These are phyloP conservation scores for Noturus placidus DNA, from an alignment of 2,113 vertebrate species.

Conservation along the genomic window DNA sequence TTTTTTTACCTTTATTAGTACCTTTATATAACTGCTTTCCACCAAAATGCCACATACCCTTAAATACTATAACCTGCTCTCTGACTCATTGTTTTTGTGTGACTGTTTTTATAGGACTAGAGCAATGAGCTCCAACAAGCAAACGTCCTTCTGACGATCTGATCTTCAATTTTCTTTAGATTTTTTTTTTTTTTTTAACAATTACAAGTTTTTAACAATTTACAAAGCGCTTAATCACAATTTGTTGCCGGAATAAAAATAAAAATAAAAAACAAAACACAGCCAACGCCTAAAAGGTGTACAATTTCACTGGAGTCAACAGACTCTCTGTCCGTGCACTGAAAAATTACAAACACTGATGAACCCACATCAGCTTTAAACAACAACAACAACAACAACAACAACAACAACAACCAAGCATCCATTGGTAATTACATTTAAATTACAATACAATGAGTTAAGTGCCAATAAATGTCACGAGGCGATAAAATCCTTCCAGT, in stretches of 20 bases:
- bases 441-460: not conserved
- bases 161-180: not conserved
- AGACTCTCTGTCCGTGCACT: slow-evolving; percentile 62
- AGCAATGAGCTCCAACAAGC: not conserved
- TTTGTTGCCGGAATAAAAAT: slow-evolving; percentile 60
- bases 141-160: not conserved
- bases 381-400: not conserved
- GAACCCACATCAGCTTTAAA: not conserved
- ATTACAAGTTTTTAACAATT: slow-evolving; percentile 31
- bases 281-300: slow-evolving; percentile 81
- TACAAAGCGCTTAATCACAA: slow-evolving; percentile 61
- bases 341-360: slow-evolving; percentile 41
- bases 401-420: not conserved
- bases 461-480: not conserved
- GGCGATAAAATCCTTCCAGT: not conserved
- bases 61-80: not conserved
- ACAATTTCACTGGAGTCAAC: slow-evolving; percentile 73
- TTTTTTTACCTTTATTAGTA: not conserved
- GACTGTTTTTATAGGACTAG: not conserved
- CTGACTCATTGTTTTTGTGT: no score
- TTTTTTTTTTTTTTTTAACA: not conserved
- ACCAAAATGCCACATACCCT: not conserved
- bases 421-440: not conserved
- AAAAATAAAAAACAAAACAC: no score
- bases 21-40: not conserved